A percentile compares a stretch with the other conserved stretches of the same genome.
These are phyloP conservation scores for Hylomyscus alleni DNA, from an alignment of 2,797 vertebrate species.

Conservation along the genomic window DNA sequence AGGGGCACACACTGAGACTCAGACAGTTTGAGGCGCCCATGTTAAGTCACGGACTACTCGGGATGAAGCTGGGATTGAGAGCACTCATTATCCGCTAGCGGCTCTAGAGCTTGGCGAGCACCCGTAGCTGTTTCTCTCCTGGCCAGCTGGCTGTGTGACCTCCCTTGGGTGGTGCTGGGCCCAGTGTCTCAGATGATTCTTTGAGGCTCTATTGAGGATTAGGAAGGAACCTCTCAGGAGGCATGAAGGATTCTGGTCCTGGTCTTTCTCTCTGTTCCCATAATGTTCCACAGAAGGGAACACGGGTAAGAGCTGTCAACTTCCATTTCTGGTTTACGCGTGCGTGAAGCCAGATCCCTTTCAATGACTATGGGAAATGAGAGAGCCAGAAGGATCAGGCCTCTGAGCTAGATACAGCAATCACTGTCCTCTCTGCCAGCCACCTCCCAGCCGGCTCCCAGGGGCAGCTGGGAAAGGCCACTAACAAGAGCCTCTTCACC, in stretches of 20 bases:
- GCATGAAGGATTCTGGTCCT: not conserved
- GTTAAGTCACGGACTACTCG: not conserved
- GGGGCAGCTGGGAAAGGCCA: not conserved
- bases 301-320: not conserved
- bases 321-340: not conserved
- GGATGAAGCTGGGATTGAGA: conserved; percentile 1
- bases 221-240: not conserved
- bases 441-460: not conserved
- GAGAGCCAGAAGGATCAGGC: not conserved
- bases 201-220: not conserved
- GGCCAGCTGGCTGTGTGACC: not conserved
- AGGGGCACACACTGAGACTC: not conserved
- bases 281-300: not conserved
- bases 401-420: not conserved
- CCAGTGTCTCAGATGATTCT: not conserved
- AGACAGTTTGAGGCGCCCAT: not conserved
- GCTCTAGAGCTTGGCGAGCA: not conserved
- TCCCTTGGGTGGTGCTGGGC: not conserved
- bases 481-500: not conserved
- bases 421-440: not conserved
- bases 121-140: not conserved
- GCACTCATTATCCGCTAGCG: not conserved
- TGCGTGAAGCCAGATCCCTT: not conserved
- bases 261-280: not conserved
- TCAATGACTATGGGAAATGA: not conserved